phyloP scores from a whole-genome alignment of 2,888 invertebrate species.

The Cantharis lateralis region DNA sequence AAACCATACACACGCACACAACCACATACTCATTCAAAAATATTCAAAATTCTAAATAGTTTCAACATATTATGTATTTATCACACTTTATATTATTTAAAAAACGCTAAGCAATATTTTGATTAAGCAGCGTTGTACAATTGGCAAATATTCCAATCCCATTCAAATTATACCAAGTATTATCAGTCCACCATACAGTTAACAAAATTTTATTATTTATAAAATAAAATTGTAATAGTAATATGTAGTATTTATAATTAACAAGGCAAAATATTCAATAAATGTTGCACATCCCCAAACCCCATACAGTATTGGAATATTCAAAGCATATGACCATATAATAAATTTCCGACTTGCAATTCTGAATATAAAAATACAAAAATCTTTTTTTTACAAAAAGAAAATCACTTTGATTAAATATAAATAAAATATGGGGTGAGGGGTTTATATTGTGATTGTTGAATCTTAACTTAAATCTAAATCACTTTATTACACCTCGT shows the following conservation, averaged over 20 bases:
- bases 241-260: neutral
- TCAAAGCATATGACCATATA: constrained; percentile 2
- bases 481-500: constrained; percentile 13
- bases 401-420: neutral
- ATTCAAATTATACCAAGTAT: constrained; percentile 16
- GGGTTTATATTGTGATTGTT: neutral
- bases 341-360: neutral
- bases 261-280: neutral
- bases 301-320: constrained; percentile 5
- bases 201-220: constrained; percentile 11
- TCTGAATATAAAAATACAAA: constrained; percentile 12
- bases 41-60: constrained; percentile 12
- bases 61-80: constrained; percentile 30
- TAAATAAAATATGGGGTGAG: neutral
- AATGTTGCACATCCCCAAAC: neutral
- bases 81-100: constrained; percentile 37
- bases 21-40: constrained; percentile 6
- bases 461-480: constrained; percentile 8
- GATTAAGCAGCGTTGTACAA: constrained; percentile 34
- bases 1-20: constrained; percentile 11
- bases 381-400: constrained; percentile 1
- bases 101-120: constrained; percentile 39
- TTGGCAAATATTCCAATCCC: constrained; percentile 21
- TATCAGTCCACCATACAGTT: constrained; percentile 17
- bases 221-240: neutral